Evolutionary conservation across 2,888 invertebrate species (phyloP).

Genomic region (Pachydiplax longipennis): DNA sequence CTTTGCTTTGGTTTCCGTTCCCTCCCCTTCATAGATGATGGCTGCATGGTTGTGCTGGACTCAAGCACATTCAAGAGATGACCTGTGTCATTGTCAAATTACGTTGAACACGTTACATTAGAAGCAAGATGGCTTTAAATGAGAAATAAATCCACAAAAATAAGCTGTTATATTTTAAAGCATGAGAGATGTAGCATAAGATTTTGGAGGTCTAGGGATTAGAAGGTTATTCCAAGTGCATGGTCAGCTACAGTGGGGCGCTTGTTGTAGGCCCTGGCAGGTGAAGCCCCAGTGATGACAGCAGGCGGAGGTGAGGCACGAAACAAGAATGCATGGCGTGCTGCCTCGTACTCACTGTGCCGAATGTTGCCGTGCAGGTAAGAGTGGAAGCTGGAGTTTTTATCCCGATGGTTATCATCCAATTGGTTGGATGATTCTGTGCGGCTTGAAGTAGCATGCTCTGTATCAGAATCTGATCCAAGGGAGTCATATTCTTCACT

Average conservation of each 20-base stretch:
- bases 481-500: slow-evolving; percentile 51
- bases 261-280: slow-evolving; percentile 29
- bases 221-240: slow-evolving; percentile 24
- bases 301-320: slow-evolving; percentile 33
- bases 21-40: slow-evolving; percentile 48
- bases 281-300: slow-evolving; percentile 34
- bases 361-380: slow-evolving; percentile 50
- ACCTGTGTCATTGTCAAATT: slow-evolving; percentile 47
- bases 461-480: slow-evolving; percentile 51
- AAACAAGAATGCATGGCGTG: slow-evolving; percentile 33
- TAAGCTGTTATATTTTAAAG: slow-evolving; percentile 21
- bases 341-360: slow-evolving; percentile 50
- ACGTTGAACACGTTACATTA: slow-evolving; percentile 15
- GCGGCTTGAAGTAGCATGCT: slow-evolving; percentile 48
- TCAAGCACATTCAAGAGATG: slow-evolving; percentile 50
- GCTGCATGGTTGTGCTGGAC: slow-evolving; percentile 50
- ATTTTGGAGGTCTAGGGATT: neutral
- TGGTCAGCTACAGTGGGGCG: slow-evolving; percentile 7
- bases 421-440: slow-evolving; percentile 48
- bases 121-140: neutral
- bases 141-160: neutral
- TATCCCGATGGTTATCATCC: slow-evolving; percentile 46
- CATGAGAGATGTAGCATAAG: slow-evolving; percentile 7
- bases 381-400: slow-evolving; percentile 46
- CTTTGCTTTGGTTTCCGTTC: slow-evolving; percentile 46